A percentile compares a stretch with the other conserved stretches of the same genome.
Conservation (phyloP, 2,797 vertebrate genomes). For the Catharus ustulatus region DNA sequence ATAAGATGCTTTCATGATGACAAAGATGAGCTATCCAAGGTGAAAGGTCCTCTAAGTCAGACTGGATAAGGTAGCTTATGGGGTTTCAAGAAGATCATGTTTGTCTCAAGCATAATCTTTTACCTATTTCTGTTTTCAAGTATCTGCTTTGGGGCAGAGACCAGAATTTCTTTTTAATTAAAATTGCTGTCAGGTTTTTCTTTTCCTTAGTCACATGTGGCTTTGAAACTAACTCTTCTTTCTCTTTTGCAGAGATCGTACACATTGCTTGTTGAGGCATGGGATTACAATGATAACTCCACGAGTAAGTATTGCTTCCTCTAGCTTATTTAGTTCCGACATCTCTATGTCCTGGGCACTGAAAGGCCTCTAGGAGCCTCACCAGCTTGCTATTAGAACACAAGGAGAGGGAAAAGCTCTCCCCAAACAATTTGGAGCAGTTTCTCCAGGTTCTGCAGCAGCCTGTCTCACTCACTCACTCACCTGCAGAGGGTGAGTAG, state of each 20-base stretch:
- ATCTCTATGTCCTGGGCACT: background rate
- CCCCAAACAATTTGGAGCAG: background rate
- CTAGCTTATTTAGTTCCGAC: background rate
- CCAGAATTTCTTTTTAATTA: background rate
- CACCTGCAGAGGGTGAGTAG: background rate
- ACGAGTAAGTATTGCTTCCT: constrained; percentile 82
- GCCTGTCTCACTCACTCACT: background rate
- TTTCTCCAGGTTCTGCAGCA: background rate
- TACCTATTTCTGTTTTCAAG: constrained; percentile 61
- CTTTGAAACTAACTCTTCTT: constrained; percentile 63
- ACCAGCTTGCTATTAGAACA: background rate
- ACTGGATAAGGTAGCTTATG: constrained; percentile 55
- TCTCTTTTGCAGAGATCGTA: constrained; percentile 92
- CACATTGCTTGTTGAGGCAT: constrained; percentile 94
- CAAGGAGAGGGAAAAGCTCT: background rate
- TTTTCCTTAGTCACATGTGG: background rate
- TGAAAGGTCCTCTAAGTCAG: constrained; percentile 69
- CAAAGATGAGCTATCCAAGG: constrained; percentile 58
- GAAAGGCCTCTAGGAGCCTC: background rate
- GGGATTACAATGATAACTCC: constrained; percentile 94
- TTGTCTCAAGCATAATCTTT: constrained; percentile 64
- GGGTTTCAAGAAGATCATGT: constrained; percentile 47
- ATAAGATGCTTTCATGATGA: constrained; percentile 65
- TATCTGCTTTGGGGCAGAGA: background rate
- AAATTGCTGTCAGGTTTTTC: background rate